Evolutionary conservation across 2,888 invertebrate genomes (phyloP), one percentile per base, ranked within the genome.

Genomic region (Callinectes sapidus): DNA sequence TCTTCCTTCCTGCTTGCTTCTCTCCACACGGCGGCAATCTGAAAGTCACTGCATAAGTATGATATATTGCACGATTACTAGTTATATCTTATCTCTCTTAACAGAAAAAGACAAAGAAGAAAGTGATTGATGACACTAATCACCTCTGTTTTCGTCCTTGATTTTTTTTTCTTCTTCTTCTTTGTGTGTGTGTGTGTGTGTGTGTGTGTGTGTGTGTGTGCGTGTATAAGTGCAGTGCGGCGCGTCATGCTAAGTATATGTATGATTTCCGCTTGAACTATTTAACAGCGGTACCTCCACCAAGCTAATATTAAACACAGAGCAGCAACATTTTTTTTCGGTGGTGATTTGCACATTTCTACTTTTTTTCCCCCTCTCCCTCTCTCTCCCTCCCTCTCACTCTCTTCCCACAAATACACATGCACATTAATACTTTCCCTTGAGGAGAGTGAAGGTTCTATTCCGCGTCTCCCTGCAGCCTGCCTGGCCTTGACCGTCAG

Each of bases 211-310:
- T 28, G 71, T 71, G 10, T 71, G 10, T 48, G 48, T 48, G 48
- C 10, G 48, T 71, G 8, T 23, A 5, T 23, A 2, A 28, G 10
- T 23, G 23, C 10, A n/a, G 8, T 6, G 28, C 23, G 71, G 2
- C n/a, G 10, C 18, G 71, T 71, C 71, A 71, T 71, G 71, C 1
- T 6, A 18, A 18, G 23, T 61, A 18, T 61, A 61, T 61, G 28
- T 71, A 71, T n/a, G 28, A 71, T 71, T 71, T 71, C 71, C 71
- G 71, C 71, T 71, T 71, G 71, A 71, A 71, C 28, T 71, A 71
- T 23, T 61, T 71, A 61, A 18, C 23, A 61, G 16, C 18, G 16
- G 48, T 10, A 10, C 48, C 48, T 48, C 48, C 48, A 48, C 48
- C 48, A 48, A 48, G 48, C 48, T 48, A 8, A 10, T 48, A 48